phyloP scores from a whole-genome alignment of 2,797 vertebrate genomes.

The Taenioides sp. region DNA sequence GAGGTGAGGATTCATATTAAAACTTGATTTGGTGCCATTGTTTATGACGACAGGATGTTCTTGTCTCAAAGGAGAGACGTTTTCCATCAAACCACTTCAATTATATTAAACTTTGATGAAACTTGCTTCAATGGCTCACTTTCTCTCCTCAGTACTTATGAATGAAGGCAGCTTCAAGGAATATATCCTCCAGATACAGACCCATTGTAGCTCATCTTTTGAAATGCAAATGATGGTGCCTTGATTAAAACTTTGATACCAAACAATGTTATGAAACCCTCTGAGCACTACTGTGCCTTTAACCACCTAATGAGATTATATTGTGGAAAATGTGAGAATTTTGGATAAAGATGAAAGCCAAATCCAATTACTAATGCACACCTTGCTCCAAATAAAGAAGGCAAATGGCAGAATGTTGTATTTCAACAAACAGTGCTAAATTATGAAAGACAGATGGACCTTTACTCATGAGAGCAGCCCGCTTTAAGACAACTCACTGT shows the following conservation, averaged over 20 bases:
- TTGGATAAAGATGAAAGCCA: neutral
- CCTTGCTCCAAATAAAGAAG: slow-evolving; percentile 18
- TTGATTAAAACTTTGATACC: slow-evolving; percentile 23
- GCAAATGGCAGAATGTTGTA: slow-evolving; percentile 28
- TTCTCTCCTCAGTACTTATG: slow-evolving; percentile 19
- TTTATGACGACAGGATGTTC: slow-evolving; percentile 49
- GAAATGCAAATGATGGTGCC: slow-evolving; percentile 52
- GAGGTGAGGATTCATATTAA: slow-evolving; percentile 55
- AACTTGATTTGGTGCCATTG: slow-evolving; percentile 52
- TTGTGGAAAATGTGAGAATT: slow-evolving; percentile 13
- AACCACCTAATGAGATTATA: slow-evolving; percentile 5
- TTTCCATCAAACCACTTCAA: slow-evolving; percentile 54
- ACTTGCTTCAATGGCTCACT: slow-evolving; percentile 34
- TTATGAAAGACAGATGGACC: slow-evolving; percentile 64
- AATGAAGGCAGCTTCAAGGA: slow-evolving; percentile 27
- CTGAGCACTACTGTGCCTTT: neutral
- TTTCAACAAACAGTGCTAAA: slow-evolving; percentile 33
- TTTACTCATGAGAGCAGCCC: slow-evolving; percentile 49
- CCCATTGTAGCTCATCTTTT: slow-evolving; percentile 40
- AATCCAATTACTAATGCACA: neutral
- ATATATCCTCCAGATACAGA: slow-evolving; percentile 38
- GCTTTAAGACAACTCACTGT: slow-evolving; percentile 35
- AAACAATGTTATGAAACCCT: slow-evolving; percentile 7
- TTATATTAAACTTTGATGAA: slow-evolving; percentile 59
- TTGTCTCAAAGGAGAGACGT: slow-evolving; percentile 38